Conservation (phyloP, 92 coral and sea anemone genomes). For the Heteractis magnifica region DNA sequence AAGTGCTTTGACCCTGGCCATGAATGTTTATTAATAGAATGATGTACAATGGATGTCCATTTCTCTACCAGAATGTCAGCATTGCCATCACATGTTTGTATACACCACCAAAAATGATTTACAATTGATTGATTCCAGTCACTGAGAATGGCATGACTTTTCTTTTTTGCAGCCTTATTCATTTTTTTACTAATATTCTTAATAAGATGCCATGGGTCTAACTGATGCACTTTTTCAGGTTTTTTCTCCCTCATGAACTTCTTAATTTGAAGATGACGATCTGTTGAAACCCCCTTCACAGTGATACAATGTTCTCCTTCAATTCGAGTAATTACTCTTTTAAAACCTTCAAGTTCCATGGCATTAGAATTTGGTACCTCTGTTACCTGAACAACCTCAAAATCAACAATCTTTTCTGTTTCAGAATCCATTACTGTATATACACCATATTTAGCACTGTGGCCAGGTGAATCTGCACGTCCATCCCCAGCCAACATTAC, state of each 20-base stretch:
- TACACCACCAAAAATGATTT: slow-evolving; percentile 43
- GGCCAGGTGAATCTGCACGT: slow-evolving; percentile 34
- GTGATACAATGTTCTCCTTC: slow-evolving; percentile 12
- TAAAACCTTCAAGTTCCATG: slow-evolving; percentile 49
- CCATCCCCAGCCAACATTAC: slow-evolving; percentile 38
- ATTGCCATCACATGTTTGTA: slow-evolving; percentile 26
- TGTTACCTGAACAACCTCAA: slow-evolving; percentile 29
- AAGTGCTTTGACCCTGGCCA: slow-evolving; percentile 36
- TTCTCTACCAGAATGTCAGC: slow-evolving; percentile 19
- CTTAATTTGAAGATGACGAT: slow-evolving; percentile 32
- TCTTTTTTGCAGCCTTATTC: slow-evolving; percentile 27
- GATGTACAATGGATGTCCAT: slow-evolving; percentile 30
- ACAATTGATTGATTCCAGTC: slow-evolving; percentile 33
- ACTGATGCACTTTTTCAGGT: slow-evolving; percentile 22
- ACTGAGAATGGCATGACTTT: background rate
- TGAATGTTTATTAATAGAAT: slow-evolving; percentile 15
- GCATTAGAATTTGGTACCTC: slow-evolving; percentile 44
- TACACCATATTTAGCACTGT: slow-evolving; percentile 33
- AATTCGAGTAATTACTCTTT: background rate
- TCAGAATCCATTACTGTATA: slow-evolving; percentile 41
- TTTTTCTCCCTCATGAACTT: slow-evolving; percentile 28
- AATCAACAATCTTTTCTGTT: slow-evolving; percentile 37
- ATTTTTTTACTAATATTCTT: slow-evolving; percentile 29
- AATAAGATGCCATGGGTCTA: slow-evolving; percentile 39
- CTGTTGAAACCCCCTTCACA: background rate